Evolutionary conservation across 2,888 invertebrate genomes (phyloP).

Genomic region (Leucozona laternaria): DNA sequence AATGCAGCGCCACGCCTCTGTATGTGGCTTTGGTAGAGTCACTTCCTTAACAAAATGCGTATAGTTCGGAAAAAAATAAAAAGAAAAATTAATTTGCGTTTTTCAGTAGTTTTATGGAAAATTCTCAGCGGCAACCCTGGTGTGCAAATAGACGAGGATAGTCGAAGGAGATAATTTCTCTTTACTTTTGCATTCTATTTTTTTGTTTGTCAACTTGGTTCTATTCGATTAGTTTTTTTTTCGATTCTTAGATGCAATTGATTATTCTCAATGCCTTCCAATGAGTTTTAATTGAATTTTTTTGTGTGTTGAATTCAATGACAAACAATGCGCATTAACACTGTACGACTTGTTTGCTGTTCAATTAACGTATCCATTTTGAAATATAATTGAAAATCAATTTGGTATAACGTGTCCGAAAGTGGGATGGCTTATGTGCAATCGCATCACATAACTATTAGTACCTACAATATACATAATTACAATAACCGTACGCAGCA

Average conservation of each 20-base stretch:
- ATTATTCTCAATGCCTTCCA: conserved; percentile 34
- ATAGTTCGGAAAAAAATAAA: too few relatives aligned
- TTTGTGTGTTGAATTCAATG: conserved; percentile 12
- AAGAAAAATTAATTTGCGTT: too few relatives aligned
- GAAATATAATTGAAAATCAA: conserved; percentile 36
- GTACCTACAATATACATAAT: too few relatives aligned
- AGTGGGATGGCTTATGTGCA: conserved; percentile 4
- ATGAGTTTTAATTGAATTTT: conserved; percentile 7
- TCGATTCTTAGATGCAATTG: conserved; percentile 14
- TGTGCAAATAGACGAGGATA: not conserved
- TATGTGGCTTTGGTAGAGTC: too few relatives aligned
- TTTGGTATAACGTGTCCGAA: conserved; percentile 39
- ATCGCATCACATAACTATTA: not conserved
- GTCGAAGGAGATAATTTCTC: conserved; percentile 1
- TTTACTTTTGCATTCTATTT: not conserved
- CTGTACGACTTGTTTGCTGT: not conserved
- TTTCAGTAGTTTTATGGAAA: too few relatives aligned
- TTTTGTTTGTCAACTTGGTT: conserved; percentile 7
- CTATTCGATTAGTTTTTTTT: not conserved
- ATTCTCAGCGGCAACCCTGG: not conserved
- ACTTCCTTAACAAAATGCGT: too few relatives aligned
- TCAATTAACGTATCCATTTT: conserved; percentile 33
- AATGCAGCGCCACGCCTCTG: too few relatives aligned
- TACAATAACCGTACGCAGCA: not conserved
- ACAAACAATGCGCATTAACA: conserved; percentile 25